Evolutionary conservation across 2,113 vertebrate species (phyloP).

Genomic region (Sorex fumeus): DNA sequence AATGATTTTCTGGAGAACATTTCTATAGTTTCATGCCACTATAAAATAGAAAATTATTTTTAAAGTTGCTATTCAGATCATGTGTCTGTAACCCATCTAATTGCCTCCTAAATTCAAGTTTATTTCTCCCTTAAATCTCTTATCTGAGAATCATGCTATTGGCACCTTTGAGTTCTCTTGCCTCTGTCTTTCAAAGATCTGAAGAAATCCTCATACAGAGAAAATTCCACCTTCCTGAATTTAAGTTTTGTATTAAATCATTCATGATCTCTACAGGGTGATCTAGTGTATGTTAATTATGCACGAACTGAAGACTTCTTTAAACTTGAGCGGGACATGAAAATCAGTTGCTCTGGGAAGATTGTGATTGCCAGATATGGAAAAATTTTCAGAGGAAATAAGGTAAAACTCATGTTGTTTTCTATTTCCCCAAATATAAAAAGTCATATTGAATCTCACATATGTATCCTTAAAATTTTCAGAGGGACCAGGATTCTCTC

Average conservation of each 20-base stretch:
- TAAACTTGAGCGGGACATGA: slow-evolving; percentile 91
- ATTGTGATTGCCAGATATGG: slow-evolving; percentile 98
- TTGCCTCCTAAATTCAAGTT: background rate
- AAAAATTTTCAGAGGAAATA: slow-evolving; percentile 98
- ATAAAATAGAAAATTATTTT: background rate
- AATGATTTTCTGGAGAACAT: background rate
- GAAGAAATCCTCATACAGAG: background rate
- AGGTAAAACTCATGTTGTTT: slow-evolving; percentile 88
- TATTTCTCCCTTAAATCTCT: background rate
- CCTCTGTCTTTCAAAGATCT: slow-evolving; percentile 5
- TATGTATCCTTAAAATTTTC: background rate
- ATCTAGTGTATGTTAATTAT: slow-evolving; percentile 97
- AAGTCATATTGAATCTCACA: background rate
- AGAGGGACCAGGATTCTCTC: background rate
- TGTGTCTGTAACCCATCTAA: background rate
- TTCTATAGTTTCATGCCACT: background rate
- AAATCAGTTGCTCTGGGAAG: slow-evolving; percentile 93
- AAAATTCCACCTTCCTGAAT: background rate
- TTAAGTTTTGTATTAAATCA: slow-evolving; percentile 14
- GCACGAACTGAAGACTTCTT: slow-evolving; percentile 95
- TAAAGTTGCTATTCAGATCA: background rate
- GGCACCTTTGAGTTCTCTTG: background rate
- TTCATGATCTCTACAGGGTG: slow-evolving; percentile 89
- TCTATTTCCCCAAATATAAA: background rate
- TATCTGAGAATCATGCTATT: background rate